These are phyloP conservation scores for Drosophila trapezifrons DNA, from an alignment of 1,140 invertebrate genomes.

Conservation along the genomic window DNA sequence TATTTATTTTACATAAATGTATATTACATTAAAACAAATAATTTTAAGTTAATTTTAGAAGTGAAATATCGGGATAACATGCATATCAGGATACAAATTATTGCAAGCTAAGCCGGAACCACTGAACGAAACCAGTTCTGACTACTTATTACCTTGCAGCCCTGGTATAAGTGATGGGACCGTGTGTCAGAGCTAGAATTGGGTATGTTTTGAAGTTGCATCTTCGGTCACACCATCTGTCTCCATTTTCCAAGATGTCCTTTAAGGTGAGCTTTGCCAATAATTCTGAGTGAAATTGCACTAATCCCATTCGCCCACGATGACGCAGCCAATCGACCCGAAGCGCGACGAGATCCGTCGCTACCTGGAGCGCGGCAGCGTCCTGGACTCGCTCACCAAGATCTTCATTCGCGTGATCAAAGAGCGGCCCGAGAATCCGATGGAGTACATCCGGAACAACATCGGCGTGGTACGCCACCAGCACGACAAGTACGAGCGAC, in stretches of 20 bases:
- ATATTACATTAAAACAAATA: too few species aligned
- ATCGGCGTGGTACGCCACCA: conserved; percentile 84
- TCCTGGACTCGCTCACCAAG: conserved; percentile 96
- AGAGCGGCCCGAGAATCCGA: conserved; percentile 95
- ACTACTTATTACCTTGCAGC: neutral
- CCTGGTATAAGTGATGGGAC: neutral
- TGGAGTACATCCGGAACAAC: conserved; percentile 90
- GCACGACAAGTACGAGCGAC: conserved; percentile 72
- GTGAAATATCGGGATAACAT: neutral
- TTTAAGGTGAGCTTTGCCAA: conserved; percentile 63
- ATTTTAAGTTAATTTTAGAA: too few species aligned
- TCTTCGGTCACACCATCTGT: conserved; percentile 11
- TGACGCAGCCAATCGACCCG: conserved; percentile 89
- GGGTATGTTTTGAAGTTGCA: neutral
- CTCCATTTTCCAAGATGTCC: conserved; percentile 70
- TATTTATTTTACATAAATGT: too few species aligned
- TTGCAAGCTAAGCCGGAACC: too few species aligned
- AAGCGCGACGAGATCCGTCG: conserved; percentile 96
- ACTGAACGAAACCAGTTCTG: neutral
- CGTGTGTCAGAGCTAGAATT: neutral
- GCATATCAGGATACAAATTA: too few species aligned
- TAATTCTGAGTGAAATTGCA: neutral
- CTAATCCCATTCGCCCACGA: conserved; percentile 1
- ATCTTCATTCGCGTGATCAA: conserved; percentile 94
- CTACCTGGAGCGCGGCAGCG: conserved; percentile 95